Evolutionary conservation across 53 echinoderm and acorn worm genomes (phyloP), one percentile per base, ranked within the genome.

Genomic region (Arbacia lixula): DNA sequence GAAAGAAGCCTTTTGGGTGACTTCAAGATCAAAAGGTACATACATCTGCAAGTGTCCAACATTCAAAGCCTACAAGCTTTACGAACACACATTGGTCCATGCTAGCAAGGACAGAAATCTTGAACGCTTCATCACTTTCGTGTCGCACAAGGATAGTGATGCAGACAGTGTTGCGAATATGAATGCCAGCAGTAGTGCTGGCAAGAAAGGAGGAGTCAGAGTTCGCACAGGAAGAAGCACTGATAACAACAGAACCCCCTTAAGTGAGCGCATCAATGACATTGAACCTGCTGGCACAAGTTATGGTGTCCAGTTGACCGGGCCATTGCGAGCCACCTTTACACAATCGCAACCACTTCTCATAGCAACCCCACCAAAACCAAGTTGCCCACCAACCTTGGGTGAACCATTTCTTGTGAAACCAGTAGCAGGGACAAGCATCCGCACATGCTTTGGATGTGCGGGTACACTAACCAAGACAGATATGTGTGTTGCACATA

Each of bases 81-180:
- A 34, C 36, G 80, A 79, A 31, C 80, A 79, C 53, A 79, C 31
- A 34, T 56, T 79, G 35, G 80, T 79, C 31, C 80, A 79, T 79
- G 80, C 80, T 79, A 19, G 26, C 34, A 79, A 79, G 28, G 56
- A 79, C 2, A 27, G 38, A 12, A 60, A 72, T 39, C 39, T 72
- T 12, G 16, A 72, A 39, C n/a, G 20, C 20, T 39, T 41, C 36
- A 38, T 72, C 20, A 39, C 35, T 32, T 72, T 39, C 22, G 46
- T 42, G 20, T n/a, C 43, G 36, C 35, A 42, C 35, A 39, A 79
- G 60, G 16, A 34, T 3, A 35, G n/a, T 60, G 34, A 56, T 79
- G 4, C 60, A 31, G 80, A 79, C 29, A 26, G 17, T 34, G 53
- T 79, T 60, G 80, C 60, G 36, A 79, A 79, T 79, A 30, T 55